Evolutionary conservation across 2,113 vertebrate genomes (phyloP).

Genomic region (Petrocephalus microphthalmus): DNA sequence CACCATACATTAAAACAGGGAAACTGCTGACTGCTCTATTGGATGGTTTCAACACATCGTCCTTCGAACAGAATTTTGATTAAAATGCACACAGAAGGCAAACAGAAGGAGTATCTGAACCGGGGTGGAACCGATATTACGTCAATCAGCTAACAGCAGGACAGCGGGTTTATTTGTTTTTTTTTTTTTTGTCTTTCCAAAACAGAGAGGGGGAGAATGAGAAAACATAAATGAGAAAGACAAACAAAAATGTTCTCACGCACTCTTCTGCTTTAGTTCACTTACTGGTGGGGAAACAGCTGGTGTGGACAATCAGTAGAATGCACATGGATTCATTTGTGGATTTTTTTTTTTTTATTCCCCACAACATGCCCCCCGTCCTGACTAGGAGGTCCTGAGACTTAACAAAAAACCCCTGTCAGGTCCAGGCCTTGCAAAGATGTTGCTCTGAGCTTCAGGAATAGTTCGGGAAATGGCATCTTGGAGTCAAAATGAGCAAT

Average conservation of each 20-base stretch:
- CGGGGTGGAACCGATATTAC: conserved; percentile 52
- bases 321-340: not conserved
- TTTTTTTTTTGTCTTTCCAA: conserved; percentile 56
- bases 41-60: conserved; percentile 50
- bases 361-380: not conserved
- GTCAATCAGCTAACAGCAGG: conserved; percentile 55
- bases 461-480: not conserved
- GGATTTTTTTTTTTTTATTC: not conserved
- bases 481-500: not conserved
- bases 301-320: not conserved
- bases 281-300: not conserved
- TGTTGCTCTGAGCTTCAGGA: not conserved
- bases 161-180: conserved; percentile 44
- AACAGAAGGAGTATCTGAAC: conserved; percentile 49
- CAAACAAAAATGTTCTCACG: conserved; percentile 43
- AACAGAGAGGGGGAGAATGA: conserved; percentile 27
- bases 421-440: not conserved
- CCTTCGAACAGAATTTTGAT: conserved; percentile 31
- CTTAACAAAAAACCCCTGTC: not conserved
- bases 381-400: not conserved
- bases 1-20: conserved; percentile 69
- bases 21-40: conserved; percentile 65
- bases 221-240: not conserved
- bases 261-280: conserved; percentile 27
- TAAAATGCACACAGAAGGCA: conserved; percentile 48